These are phyloP conservation scores for Limnodromus scolopaceus DNA, from an alignment of 2,797 vertebrate species.

Conservation along the genomic window DNA sequence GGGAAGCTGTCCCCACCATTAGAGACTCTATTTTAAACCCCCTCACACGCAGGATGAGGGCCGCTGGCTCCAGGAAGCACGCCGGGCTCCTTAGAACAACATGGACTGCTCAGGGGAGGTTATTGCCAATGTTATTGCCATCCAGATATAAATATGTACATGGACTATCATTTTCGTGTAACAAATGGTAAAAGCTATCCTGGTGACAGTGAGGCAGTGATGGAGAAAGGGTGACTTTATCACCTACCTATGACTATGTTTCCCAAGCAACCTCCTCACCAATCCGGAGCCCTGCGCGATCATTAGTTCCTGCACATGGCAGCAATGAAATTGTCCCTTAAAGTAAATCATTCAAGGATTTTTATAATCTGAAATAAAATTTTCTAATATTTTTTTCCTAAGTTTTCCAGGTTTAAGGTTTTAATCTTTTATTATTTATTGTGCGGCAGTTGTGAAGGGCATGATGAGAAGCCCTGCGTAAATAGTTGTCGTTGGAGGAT, in stretches of 20 bases:
- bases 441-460: slow-evolving; percentile 73
- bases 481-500: slow-evolving; percentile 8
- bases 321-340: slow-evolving; percentile 84
- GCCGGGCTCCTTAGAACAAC: slow-evolving; percentile 43
- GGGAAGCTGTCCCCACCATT: background rate
- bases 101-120: background rate
- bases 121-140: slow-evolving; percentile 43
- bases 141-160: slow-evolving; percentile 58
- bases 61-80: background rate
- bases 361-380: slow-evolving; percentile 87
- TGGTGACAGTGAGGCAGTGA: slow-evolving; percentile 70
- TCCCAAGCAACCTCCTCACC: slow-evolving; percentile 61
- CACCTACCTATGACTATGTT: slow-evolving; percentile 64
- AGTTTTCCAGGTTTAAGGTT: slow-evolving; percentile 84
- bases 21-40: background rate
- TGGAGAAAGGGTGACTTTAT: slow-evolving; percentile 75
- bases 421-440: slow-evolving; percentile 87
- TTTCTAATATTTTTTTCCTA: slow-evolving; percentile 83
- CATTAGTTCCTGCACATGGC: slow-evolving; percentile 79
- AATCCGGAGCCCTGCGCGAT: slow-evolving; percentile 37
- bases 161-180: slow-evolving; percentile 65
- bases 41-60: background rate
- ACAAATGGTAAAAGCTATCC: slow-evolving; percentile 70
- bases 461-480: slow-evolving; percentile 59
- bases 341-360: slow-evolving; percentile 82